Conservation (phyloP, 2,797 vertebrate species). For the Phoeniculus purpureus region DNA sequence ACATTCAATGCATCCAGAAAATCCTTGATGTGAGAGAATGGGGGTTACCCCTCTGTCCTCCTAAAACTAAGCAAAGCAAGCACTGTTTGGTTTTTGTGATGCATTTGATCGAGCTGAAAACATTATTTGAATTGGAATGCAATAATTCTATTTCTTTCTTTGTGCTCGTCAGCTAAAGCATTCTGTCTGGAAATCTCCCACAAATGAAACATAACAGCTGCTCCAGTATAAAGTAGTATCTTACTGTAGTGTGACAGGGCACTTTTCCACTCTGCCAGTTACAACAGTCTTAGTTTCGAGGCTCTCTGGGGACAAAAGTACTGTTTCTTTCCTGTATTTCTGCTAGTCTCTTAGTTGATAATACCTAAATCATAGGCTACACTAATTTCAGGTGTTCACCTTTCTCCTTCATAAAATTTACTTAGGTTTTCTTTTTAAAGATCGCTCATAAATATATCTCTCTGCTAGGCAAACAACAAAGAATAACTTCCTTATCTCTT, state of each 20-base stretch:
- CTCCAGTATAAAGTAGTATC: background rate
- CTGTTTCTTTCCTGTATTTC: background rate
- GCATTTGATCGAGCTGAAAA: background rate
- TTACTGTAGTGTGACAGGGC: background rate
- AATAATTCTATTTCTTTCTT: background rate
- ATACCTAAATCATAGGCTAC: background rate
- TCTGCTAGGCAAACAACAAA: background rate
- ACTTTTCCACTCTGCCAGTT: background rate
- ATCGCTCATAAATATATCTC: background rate
- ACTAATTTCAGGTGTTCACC: background rate
- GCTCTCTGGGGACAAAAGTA: background rate
- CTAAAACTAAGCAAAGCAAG: background rate
- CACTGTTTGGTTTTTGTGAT: background rate
- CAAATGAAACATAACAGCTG: background rate
- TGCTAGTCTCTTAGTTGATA: background rate
- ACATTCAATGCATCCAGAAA: background rate
- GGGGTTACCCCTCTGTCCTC: background rate
- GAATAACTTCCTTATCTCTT: background rate
- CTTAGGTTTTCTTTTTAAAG: too few species aligned
- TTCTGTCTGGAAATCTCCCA: slow-evolving; percentile 1
- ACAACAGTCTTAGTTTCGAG: background rate
- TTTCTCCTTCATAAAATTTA: too few species aligned
- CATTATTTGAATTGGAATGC: background rate
- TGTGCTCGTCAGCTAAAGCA: background rate
- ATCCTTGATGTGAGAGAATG: background rate